These are phyloP conservation scores for Leucophenga montana DNA, from an alignment of 2,888 invertebrate species.

Conservation along the genomic window DNA sequence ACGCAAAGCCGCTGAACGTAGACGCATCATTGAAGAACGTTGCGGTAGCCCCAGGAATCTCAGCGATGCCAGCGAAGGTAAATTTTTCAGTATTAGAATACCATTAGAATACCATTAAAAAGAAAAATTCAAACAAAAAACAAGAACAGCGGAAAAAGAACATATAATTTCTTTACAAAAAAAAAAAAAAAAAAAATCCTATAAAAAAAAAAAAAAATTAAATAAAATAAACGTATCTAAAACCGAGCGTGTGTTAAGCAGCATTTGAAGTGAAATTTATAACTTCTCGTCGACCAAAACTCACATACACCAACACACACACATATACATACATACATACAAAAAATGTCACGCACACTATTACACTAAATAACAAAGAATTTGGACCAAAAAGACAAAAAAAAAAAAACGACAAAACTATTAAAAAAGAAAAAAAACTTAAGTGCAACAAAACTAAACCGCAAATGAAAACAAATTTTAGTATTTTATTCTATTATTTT, in stretches of 20 bases:
- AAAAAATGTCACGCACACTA: no score
- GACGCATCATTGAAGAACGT: conserved; percentile 96
- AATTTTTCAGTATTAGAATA: conserved; percentile 44
- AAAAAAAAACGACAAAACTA: background rate
- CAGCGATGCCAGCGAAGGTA: conserved; percentile 96
- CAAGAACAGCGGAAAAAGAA: background rate
- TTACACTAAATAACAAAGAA: background rate
- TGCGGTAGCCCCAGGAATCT: conserved; percentile 93
- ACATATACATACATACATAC: conserved; percentile 31
- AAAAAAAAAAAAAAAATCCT: conserved; percentile 4
- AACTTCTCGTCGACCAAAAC: background rate
- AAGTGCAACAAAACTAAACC: conserved; percentile 41
- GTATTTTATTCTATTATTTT: no score
- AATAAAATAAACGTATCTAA: background rate
- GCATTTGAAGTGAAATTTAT: conserved; percentile 5
- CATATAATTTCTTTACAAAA: background rate
- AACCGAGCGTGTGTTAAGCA: background rate
- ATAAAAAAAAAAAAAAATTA: conserved; percentile 4
- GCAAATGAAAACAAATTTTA: conserved; percentile 34
- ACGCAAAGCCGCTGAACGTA: conserved; percentile 97
- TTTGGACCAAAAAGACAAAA: conserved; percentile 16
- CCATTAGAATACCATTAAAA: background rate
- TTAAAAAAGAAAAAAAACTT: conserved; percentile 36
- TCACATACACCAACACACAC: conserved; percentile 38
- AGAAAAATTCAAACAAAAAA: background rate